These are phyloP conservation scores for Diarsia mendica DNA, from an alignment of 2,888 invertebrate species.

Conservation along the genomic window DNA sequence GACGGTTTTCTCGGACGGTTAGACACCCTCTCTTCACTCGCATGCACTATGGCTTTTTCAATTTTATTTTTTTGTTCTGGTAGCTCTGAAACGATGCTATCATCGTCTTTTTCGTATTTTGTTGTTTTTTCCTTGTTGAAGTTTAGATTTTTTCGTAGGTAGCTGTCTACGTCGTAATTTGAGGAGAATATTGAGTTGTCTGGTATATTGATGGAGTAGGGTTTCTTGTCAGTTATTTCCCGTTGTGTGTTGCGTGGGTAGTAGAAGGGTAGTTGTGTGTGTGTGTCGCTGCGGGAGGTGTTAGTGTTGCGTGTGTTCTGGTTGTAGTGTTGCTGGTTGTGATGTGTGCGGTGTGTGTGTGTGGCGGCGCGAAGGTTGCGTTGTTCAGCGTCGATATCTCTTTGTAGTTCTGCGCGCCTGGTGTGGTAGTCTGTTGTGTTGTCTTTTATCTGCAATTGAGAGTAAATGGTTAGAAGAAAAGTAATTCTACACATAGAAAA, in stretches of 20 bases:
- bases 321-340: not conserved
- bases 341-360: slow-evolving; percentile 11
- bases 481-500: too few relatives aligned
- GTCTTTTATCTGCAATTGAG: slow-evolving; percentile 85
- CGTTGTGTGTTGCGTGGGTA: slow-evolving; percentile 73
- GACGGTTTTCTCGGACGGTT: slow-evolving; percentile 51
- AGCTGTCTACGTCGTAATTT: slow-evolving; percentile 85
- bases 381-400: slow-evolving; percentile 84
- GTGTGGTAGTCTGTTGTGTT: slow-evolving; percentile 86
- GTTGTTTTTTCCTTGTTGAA: slow-evolving; percentile 67
- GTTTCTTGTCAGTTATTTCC: slow-evolving; percentile 67
- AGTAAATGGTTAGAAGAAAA: not conserved
- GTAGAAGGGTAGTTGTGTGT: slow-evolving; percentile 81
- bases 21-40: slow-evolving; percentile 32
- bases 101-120: slow-evolving; percentile 38
- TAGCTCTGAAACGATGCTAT: slow-evolving; percentile 32
- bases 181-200: slow-evolving; percentile 82
- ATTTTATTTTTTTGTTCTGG: slow-evolving; percentile 53
- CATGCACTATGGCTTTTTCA: slow-evolving; percentile 74
- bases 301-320: slow-evolving; percentile 50
- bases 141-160: slow-evolving; percentile 83
- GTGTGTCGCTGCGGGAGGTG: slow-evolving; percentile 74
- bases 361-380: slow-evolving; percentile 69
- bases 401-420: slow-evolving; percentile 86
- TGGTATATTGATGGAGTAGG: slow-evolving; percentile 87